Percentiles rank a stretch among this genome's conserved stretches.
Evolutionary conservation across 2,888 invertebrate genomes (phyloP).

Genomic region (Drosophila leonis): DNA sequence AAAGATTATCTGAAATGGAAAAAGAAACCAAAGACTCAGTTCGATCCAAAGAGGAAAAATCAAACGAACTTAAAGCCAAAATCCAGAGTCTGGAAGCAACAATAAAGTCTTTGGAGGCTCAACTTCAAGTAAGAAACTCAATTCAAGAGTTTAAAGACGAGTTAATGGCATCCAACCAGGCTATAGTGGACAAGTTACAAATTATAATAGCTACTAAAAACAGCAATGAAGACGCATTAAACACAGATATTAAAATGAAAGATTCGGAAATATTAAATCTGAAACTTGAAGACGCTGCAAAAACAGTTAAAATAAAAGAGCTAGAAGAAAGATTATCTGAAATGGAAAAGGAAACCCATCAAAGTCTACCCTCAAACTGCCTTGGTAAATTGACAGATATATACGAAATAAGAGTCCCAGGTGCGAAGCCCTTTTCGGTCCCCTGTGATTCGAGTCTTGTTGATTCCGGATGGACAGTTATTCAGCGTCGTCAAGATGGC

Average conservation of each 20-base stretch:
- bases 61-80: too few species aligned
- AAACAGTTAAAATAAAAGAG: background rate
- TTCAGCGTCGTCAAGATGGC: background rate
- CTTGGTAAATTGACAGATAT: background rate
- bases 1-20: too few species aligned
- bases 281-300: background rate
- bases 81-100: too few species aligned
- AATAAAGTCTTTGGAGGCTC: too few species aligned
- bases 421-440: background rate
- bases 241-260: background rate
- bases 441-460: background rate
- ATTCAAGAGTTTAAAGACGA: too few species aligned
- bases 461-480: background rate
- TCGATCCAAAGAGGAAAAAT: too few species aligned
- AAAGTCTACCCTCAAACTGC: background rate
- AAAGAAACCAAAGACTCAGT: too few species aligned
- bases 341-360: background rate
- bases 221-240: background rate
- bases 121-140: too few species aligned
- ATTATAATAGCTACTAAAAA: background rate
- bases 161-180: too few species aligned
- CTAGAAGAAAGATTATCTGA: background rate
- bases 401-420: background rate
- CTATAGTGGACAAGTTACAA: too few species aligned
- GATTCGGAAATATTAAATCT: background rate